Evolutionary conservation across 1,140 invertebrate genomes (phyloP).

Genomic region (Pogonognathellus flavescens): DNA sequence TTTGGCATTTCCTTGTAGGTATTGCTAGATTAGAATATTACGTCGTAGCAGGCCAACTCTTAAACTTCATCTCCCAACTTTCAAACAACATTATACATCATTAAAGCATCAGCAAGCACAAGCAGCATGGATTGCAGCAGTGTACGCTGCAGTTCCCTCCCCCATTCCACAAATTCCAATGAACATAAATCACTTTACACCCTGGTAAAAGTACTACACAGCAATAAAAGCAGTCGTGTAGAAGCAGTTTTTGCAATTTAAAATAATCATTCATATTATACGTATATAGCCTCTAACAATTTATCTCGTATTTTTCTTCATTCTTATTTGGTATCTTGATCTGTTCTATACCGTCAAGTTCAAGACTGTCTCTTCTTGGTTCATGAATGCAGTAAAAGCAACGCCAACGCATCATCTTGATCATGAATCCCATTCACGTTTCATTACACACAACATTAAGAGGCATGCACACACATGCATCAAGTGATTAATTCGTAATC

Average conservation of each 20-base stretch:
- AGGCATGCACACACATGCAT: slow-evolving; percentile 2
- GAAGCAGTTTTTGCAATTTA: background rate
- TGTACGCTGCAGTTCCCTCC: too few species aligned
- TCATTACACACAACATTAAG: slow-evolving; percentile 12
- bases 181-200: slow-evolving; percentile 1
- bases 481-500: slow-evolving; percentile 24
- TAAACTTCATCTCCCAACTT: background rate
- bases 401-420: slow-evolving; percentile 29
- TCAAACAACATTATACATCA: slow-evolving; percentile 7
- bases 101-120: background rate
- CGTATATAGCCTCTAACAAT: background rate
- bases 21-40: too few species aligned
- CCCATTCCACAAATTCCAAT: too few species aligned
- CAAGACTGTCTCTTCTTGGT: slow-evolving; percentile 22
- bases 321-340: slow-evolving; percentile 2
- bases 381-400: background rate
- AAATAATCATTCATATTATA: background rate
- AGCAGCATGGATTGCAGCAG: too few species aligned
- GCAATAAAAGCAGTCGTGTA: background rate
- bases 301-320: background rate
- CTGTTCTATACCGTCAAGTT: background rate
- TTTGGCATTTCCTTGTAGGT: background rate
- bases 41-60: background rate
- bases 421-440: slow-evolving; percentile 38
- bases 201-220: background rate